Evolutionary conservation across 2,113 vertebrate genomes (phyloP), one percentile per base, ranked within the genome.

Genomic region (Hypanus sabinus): DNA sequence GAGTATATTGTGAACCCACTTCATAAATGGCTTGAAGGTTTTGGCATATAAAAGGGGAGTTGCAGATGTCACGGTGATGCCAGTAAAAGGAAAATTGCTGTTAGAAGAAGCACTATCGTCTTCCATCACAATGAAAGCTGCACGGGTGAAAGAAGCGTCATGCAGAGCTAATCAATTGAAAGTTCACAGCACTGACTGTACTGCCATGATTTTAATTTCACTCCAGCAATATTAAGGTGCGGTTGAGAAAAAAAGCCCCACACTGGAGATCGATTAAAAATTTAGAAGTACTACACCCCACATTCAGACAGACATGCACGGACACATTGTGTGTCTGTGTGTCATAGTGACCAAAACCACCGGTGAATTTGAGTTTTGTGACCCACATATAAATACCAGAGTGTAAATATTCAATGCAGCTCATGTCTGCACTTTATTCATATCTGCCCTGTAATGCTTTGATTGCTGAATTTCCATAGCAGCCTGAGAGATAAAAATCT

Each of bases 41-140:
- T 90, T 90, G 85, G 85, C 60, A 90, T 33, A 90, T 68, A 20
- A 90, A 68, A 7, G 85, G 85, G 85, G 60, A 65, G 85, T n/a
- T 90, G 33, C 85, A 65, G 85, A 90, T 90, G 60, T 90, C 85
- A 90, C 60, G 20, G 85, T 8, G 60, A 65, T 65, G 60, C 60
- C 85, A 65, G 60, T 90, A 90, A 90, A 90, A 90, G 85, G 85
- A 60, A 90, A 90, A 90, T 90, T 90, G 85, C 85, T 68, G 60
- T 90, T 90, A 60, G 85, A 90, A 33, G 30, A 65, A 90, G 85
- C 85, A 65, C 57, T 62, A 33, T n/a, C 60, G 1, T 90, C 60
- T 65, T 68, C 30, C 27, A 90, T 90, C 85, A 90, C 85, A 33
- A 14, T 90, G 85, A 90, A 90, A 68, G 60, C 85, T 65, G 60